phyloP scores from a whole-genome alignment of 2,888 invertebrate genomes.

The Aphodius sticticus region DNA sequence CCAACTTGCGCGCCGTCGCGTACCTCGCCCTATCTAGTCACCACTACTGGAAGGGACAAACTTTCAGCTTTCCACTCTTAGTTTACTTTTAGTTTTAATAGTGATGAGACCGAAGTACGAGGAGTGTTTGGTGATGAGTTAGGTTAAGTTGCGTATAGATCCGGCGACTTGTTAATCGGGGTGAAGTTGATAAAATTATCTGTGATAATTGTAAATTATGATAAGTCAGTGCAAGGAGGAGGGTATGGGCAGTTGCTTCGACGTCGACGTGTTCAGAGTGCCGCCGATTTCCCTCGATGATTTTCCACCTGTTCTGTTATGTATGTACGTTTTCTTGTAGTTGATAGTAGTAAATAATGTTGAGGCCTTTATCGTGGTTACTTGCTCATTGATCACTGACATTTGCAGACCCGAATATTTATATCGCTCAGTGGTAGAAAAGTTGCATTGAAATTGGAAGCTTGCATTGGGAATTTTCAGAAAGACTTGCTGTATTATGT shows the following conservation, averaged over 20 bases:
- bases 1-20: conserved; percentile 4
- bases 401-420: too few species aligned
- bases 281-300: conserved; percentile 78
- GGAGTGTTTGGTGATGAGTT: neutral
- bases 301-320: conserved; percentile 74
- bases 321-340: conserved; percentile 22
- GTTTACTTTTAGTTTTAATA: conserved; percentile 4
- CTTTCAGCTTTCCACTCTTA: neutral
- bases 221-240: conserved; percentile 55
- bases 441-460: too few species aligned
- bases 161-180: too few species aligned
- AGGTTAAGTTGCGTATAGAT: neutral
- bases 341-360: neutral
- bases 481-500: too few species aligned
- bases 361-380: neutral
- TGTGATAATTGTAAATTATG: conserved; percentile 48
- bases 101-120: neutral
- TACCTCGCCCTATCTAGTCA: neutral
- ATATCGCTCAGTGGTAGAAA: too few species aligned
- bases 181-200: conserved; percentile 23
- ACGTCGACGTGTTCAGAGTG: conserved; percentile 69
- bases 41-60: neutral
- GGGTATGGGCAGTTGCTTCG: conserved; percentile 45
- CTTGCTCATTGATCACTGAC: neutral
- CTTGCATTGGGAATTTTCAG: too few species aligned